A percentile compares a stretch with the other conserved stretches of the same genome.
These are phyloP conservation scores for Nyleta sp. DNA, from an alignment of 2,888 invertebrate genomes.

Conservation along the genomic window DNA sequence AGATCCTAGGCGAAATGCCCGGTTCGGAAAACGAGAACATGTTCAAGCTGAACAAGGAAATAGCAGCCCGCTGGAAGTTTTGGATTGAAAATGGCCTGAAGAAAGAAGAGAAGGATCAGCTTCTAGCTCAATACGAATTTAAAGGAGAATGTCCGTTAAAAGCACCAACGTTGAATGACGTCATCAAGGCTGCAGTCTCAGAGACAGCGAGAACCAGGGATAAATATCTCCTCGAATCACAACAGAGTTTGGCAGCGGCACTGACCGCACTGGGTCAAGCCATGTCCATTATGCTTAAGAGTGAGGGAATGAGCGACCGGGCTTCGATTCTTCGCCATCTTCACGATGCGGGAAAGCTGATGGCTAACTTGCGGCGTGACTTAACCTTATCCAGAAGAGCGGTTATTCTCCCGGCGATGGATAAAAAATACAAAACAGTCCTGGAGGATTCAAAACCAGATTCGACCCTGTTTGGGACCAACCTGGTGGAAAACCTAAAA, in stretches of 20 bases:
- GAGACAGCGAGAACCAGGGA: conserved; percentile 6
- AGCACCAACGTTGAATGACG: background rate
- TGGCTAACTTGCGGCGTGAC: background rate
- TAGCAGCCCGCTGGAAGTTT: background rate
- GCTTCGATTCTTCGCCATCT: conserved; percentile 5
- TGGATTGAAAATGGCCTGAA: conserved; percentile 7
- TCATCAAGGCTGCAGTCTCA: background rate
- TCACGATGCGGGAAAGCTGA: conserved; percentile 7
- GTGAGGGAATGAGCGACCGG: background rate
- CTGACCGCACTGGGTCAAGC: conserved; percentile 8
- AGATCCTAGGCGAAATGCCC: background rate
- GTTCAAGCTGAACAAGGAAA: background rate
- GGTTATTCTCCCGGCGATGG: conserved; percentile 23
- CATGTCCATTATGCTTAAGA: background rate
- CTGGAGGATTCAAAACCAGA: conserved; percentile 21
- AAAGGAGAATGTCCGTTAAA: conserved; percentile 2
- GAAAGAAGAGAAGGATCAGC: background rate
- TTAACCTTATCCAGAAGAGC: conserved; percentile 13
- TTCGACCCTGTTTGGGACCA: background rate
- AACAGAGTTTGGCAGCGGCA: background rate
- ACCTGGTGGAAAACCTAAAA: conserved; percentile 9
- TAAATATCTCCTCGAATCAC: background rate
- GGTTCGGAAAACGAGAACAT: background rate
- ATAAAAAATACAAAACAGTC: conserved; percentile 3
- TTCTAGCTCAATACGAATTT: background rate